Evolutionary conservation across 2,113 vertebrate genomes (phyloP).

Genomic region (Engystomops pustulosus): DNA sequence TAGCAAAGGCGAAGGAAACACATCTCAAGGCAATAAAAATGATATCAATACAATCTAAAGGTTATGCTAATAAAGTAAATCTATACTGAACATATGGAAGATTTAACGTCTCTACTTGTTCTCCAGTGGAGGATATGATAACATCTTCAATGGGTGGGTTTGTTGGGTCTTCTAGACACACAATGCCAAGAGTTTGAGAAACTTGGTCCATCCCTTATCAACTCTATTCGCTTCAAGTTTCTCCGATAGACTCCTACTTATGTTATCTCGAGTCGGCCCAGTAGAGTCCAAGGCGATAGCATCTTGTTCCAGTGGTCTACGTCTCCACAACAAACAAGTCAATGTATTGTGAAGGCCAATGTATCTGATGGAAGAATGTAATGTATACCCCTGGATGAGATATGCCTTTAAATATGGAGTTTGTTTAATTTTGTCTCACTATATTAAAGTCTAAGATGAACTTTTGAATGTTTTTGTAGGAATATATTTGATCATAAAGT

Average conservation of each 20-base stretch:
- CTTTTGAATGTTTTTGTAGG: constrained; percentile 20
- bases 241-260: background rate
- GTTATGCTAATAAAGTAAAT: background rate
- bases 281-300: background rate
- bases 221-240: constrained; percentile 7
- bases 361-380: constrained; percentile 37
- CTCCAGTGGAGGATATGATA: background rate
- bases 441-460: constrained; percentile 21
- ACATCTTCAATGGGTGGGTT: background rate
- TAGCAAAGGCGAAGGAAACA: background rate
- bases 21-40: background rate
- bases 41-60: background rate
- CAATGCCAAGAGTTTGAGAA: background rate
- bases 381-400: constrained; percentile 26
- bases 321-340: constrained; percentile 6
- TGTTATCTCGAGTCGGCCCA: background rate
- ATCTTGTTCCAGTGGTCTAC: constrained; percentile 15
- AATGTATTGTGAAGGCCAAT: background rate
- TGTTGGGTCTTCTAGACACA: background rate
- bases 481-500: constrained; percentile 6
- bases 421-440: constrained; percentile 26
- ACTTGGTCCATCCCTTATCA: background rate
- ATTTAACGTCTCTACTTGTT: background rate
- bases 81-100: background rate
- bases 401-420: background rate